Evolutionary conservation across 2,113 vertebrate species (phyloP).

Genomic region (Upupa epops): DNA sequence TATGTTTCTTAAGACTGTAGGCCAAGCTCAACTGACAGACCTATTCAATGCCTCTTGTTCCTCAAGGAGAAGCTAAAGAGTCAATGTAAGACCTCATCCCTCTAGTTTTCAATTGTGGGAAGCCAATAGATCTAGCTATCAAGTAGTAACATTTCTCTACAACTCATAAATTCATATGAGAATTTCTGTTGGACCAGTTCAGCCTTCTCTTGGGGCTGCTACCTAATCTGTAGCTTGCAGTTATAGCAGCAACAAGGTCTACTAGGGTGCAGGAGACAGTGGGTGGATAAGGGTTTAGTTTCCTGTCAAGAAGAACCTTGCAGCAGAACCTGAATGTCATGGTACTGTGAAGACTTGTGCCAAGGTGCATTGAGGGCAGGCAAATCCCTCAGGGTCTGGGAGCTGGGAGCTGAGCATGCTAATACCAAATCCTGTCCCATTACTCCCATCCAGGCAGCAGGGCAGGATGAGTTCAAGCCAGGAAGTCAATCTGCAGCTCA

Average conservation of each 20-base stretch:
- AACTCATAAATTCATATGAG: background rate
- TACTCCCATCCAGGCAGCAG: background rate
- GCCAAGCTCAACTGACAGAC: background rate
- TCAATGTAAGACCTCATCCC: background rate
- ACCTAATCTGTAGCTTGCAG: background rate
- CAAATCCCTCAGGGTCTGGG: rapidly evolving
- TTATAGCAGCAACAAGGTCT: background rate
- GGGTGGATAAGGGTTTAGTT: background rate
- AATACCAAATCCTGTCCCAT: background rate
- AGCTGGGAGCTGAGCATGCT: background rate
- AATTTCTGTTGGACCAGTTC: background rate
- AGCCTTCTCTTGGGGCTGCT: background rate
- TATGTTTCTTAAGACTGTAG: background rate
- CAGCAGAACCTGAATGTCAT: background rate
- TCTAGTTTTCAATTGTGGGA: background rate
- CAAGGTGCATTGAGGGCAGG: background rate
- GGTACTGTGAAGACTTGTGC: background rate
- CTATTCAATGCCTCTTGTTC: background rate
- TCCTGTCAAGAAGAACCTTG: background rate
- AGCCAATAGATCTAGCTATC: background rate
- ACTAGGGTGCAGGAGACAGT: background rate
- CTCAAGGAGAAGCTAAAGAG: background rate
- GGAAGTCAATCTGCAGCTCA: background rate
- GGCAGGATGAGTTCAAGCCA: background rate
- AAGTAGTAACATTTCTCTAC: background rate